phyloP scores from a whole-genome alignment of 1,140 invertebrate genomes.

The Portunus trituberculatus region DNA sequence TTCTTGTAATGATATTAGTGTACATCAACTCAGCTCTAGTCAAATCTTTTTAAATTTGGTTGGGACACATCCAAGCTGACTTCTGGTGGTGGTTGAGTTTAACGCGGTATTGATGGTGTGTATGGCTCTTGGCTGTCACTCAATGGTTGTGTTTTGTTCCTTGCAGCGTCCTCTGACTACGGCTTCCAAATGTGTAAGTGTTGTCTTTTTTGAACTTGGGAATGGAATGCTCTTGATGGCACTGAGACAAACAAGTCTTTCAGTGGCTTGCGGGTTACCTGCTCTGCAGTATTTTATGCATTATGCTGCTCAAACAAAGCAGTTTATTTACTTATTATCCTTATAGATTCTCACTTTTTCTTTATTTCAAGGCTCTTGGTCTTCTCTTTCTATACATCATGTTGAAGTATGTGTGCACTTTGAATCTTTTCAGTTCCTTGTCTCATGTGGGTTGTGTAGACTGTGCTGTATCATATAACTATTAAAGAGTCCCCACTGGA shows the following conservation, averaged over 20 bases:
- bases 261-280: conserved; percentile 61
- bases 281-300: conserved; percentile 70
- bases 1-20: neutral
- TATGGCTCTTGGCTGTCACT: conserved; percentile 71
- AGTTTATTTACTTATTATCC: conserved; percentile 60
- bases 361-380: conserved; percentile 45
- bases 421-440: conserved; percentile 67
- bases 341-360: conserved; percentile 32
- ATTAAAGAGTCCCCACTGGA: conserved; percentile 7
- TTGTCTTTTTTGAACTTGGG: conserved; percentile 75
- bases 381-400: conserved; percentile 56
- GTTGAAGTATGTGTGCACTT: conserved; percentile 62
- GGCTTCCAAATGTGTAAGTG: conserved; percentile 78
- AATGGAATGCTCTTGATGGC: conserved; percentile 70
- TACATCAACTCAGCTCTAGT: neutral
- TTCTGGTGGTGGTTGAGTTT: conserved; percentile 56
- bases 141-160: conserved; percentile 77
- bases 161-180: conserved; percentile 78
- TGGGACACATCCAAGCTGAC: conserved; percentile 51
- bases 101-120: conserved; percentile 70
- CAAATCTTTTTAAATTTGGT: neutral
- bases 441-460: conserved; percentile 61
- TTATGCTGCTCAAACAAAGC: conserved; percentile 68
- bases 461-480: conserved; percentile 29
- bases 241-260: conserved; percentile 66